These are phyloP conservation scores for Metridium senile DNA, from an alignment of 92 coral and sea anemone species.

Conservation along the genomic window DNA sequence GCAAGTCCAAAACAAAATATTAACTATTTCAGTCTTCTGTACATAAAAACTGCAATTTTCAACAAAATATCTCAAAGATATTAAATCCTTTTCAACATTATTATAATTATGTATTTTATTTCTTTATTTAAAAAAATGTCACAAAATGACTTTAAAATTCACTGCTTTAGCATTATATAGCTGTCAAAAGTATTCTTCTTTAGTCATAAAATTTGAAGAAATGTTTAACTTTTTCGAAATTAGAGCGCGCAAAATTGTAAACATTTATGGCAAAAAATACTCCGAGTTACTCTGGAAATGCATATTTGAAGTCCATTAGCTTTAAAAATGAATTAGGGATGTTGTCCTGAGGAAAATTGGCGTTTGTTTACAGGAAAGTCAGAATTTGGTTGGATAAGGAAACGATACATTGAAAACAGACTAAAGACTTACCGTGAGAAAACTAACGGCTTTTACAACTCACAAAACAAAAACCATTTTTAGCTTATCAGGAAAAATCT, in stretches of 20 bases:
- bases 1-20: not conserved
- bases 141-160: not conserved
- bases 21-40: not conserved
- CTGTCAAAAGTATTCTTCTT: not conserved
- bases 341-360: not conserved
- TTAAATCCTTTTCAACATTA: not conserved
- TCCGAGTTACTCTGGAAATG: not conserved
- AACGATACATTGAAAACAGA: slow-evolving; percentile 21
- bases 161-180: not conserved
- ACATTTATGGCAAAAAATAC: not conserved
- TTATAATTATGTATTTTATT: not conserved
- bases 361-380: slow-evolving; percentile 11
- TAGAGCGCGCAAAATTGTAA: too few species aligned
- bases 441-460: slow-evolving; percentile 3
- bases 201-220: not conserved
- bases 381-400: slow-evolving; percentile 13
- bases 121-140: not conserved
- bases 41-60: not conserved
- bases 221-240: not conserved
- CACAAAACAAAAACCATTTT: not conserved
- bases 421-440: slow-evolving; percentile 34
- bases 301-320: slow-evolving; percentile 24
- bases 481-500: not conserved
- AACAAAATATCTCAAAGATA: not conserved
- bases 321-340: slow-evolving; percentile 5